Evolutionary conservation across 2,113 vertebrate species (phyloP).

Genomic region (Jaculus jaculus): DNA sequence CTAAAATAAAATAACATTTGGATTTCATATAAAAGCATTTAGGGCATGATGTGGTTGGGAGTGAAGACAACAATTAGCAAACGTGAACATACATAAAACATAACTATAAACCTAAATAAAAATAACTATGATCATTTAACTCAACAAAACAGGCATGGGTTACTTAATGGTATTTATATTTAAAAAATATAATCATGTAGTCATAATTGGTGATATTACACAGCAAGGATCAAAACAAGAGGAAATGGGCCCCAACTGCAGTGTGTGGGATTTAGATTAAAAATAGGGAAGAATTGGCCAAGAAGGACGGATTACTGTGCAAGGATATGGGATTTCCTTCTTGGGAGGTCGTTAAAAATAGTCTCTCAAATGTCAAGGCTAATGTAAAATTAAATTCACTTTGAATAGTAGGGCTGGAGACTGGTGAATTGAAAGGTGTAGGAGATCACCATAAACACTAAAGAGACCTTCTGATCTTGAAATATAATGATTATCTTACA

Average conservation of each 20-base stretch:
- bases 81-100: background rate
- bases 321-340: constrained; percentile 67
- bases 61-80: constrained; percentile 50
- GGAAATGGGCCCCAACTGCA: constrained; percentile 52
- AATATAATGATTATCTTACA: constrained; percentile 48
- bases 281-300: constrained; percentile 11
- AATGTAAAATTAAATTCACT: constrained; percentile 64
- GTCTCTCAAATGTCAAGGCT: constrained; percentile 59
- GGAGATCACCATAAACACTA: background rate
- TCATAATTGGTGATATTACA: constrained; percentile 58
- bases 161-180: constrained; percentile 29
- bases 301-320: constrained; percentile 50
- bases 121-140: constrained; percentile 52
- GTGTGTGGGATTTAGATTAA: constrained; percentile 67
- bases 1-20: background rate
- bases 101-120: constrained; percentile 41
- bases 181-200: constrained; percentile 50
- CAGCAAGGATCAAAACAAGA: constrained; percentile 57
- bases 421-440: background rate
- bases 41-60: background rate
- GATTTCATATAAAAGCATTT: constrained; percentile 10
- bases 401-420: background rate
- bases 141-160: background rate
- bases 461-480: constrained; percentile 14
- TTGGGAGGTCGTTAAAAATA: constrained; percentile 67